Conservation (phyloP, 2,797 vertebrate genomes). For the Syngnathus rostellatus region DNA sequence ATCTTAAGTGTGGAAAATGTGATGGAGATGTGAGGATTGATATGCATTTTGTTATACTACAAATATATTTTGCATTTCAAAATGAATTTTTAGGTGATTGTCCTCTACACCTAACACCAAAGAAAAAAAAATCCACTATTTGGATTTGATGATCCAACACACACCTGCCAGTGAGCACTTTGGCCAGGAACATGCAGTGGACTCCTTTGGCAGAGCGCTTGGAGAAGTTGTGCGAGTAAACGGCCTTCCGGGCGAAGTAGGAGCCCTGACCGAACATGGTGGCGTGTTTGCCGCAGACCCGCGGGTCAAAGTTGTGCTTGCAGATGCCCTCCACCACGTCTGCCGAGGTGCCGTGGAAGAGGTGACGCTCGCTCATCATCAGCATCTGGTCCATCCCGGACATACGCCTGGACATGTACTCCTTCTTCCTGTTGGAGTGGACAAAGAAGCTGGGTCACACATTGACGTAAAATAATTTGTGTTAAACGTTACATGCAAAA, state of each 20-base stretch:
- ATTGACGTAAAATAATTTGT: neutral
- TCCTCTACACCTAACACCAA: neutral
- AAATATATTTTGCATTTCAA: too few species aligned
- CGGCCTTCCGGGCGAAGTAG: slow-evolving; percentile 94
- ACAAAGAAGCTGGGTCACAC: neutral
- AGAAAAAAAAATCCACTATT: too few species aligned
- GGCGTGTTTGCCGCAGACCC: slow-evolving; percentile 95
- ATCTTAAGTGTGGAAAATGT: too few species aligned
- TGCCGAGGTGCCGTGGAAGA: slow-evolving; percentile 95
- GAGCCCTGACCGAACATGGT: slow-evolving; percentile 99
- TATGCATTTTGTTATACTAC: too few species aligned
- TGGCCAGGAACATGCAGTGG: slow-evolving; percentile 98
- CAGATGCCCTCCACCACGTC: slow-evolving; percentile 97
- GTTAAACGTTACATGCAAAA: neutral
- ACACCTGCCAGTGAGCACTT: slow-evolving; percentile 88
- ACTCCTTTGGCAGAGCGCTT: slow-evolving; percentile 87
- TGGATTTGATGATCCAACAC: neutral
- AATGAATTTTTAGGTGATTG: too few species aligned
- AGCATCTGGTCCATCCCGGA: slow-evolving; percentile 82
- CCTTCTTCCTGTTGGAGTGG: slow-evolving; percentile 83
- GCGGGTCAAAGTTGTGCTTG: slow-evolving; percentile 99
- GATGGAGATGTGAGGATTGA: too few species aligned
- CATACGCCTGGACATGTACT: slow-evolving; percentile 93
- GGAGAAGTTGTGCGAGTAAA: slow-evolving; percentile 97
- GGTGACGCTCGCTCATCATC: slow-evolving; percentile 88